Conservation (phyloP, 2,113 vertebrate genomes). For the Anguilla japonica region DNA sequence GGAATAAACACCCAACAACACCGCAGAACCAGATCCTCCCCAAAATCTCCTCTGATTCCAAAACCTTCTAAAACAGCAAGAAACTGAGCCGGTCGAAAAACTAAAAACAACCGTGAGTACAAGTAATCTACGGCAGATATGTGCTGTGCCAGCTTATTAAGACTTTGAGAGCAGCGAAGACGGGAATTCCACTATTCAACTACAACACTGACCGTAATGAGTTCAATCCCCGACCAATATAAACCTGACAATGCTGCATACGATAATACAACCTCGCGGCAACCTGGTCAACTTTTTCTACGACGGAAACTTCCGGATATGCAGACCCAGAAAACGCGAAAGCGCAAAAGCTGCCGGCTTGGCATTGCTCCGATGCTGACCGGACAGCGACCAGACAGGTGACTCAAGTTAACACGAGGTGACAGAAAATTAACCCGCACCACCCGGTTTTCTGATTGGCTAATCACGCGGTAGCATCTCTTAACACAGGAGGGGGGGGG, state of each 20-base stretch:
- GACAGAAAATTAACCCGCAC: background rate
- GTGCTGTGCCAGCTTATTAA: background rate
- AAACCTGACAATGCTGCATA: background rate
- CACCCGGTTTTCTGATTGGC: background rate
- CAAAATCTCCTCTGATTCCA: background rate
- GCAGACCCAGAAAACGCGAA: too few relatives aligned
- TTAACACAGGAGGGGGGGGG: background rate
- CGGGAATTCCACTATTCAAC: too few relatives aligned
- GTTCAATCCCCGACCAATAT: too few relatives aligned
- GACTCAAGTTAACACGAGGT: too few relatives aligned
- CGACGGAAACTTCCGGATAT: too few relatives aligned
- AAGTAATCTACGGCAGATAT: background rate
- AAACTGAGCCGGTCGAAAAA: background rate
- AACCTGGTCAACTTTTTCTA: background rate
- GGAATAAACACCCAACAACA: background rate
- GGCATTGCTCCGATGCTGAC: too few relatives aligned
- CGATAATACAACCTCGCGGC: background rate
- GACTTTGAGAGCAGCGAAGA: background rate
- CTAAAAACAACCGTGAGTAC: background rate
- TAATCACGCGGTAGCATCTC: background rate
- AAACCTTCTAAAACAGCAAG: background rate
- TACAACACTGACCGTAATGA: background rate
- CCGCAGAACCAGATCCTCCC: background rate
- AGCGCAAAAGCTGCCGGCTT: too few relatives aligned
- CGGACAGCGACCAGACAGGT: too few relatives aligned